These are phyloP conservation scores for Danionella cerebrum DNA, from an alignment of 2,113 vertebrate genomes.

Conservation along the genomic window DNA sequence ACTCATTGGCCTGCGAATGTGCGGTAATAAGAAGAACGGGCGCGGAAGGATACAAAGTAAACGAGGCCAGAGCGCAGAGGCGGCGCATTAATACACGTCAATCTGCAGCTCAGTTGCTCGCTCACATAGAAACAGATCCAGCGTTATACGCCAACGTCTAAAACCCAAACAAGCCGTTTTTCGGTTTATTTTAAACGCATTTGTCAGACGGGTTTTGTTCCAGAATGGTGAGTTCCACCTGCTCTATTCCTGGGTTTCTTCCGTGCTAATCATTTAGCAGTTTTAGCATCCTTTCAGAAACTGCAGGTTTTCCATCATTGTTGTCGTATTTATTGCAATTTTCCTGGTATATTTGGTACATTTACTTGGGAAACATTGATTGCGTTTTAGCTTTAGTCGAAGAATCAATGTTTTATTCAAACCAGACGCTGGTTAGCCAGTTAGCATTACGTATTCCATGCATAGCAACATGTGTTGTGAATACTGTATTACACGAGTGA, in stretches of 20 bases:
- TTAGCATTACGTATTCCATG: neutral
- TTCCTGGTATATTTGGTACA: too few relatives aligned
- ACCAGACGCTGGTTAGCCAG: neutral
- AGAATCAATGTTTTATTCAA: neutral
- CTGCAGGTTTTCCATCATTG: too few relatives aligned
- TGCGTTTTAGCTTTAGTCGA: neutral
- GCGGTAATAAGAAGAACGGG: neutral
- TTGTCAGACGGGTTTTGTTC: neutral
- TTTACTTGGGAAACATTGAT: too few relatives aligned
- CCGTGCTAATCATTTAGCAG: neutral
- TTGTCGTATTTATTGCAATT: too few relatives aligned
- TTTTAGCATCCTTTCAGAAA: constrained; percentile 1
- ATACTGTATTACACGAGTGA: neutral
- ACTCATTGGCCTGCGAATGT: neutral
- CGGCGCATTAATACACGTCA: neutral
- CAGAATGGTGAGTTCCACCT: constrained; percentile 25
- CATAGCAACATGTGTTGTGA: too few relatives aligned
- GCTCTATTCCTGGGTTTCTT: neutral
- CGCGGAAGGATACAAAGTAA: constrained; percentile 38
- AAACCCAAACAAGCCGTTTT: neutral
- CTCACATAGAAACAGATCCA: neutral
- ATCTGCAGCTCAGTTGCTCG: neutral
- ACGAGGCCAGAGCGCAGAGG: constrained; percentile 2
- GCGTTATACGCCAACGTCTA: neutral
- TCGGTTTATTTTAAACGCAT: neutral